Evolutionary conservation across 23 tunicate species (phyloP).

Genomic region (Botrylloides violaceus): DNA sequence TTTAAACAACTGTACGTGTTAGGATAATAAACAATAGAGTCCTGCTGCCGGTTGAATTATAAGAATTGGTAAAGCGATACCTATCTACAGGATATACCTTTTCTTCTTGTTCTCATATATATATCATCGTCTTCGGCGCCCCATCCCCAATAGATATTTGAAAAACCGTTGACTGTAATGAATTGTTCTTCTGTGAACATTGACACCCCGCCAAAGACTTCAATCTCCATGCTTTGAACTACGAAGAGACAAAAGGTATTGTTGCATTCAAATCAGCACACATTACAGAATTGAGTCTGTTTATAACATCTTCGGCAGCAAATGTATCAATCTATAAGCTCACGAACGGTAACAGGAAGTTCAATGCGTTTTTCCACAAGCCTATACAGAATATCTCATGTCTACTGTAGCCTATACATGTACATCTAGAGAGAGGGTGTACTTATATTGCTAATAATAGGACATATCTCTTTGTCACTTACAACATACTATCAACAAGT

Average conservation of each 20-base stretch:
- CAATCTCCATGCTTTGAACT: constrained; percentile 30
- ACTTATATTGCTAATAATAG: too few relatives aligned
- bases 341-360: neutral
- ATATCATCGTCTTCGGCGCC: constrained; percentile 98
- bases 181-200: constrained; percentile 70
- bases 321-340: neutral
- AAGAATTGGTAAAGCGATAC: too few relatives aligned
- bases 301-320: neutral
- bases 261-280: neutral
- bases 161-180: constrained; percentile 75
- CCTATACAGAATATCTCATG: too few relatives aligned
- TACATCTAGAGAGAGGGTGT: too few relatives aligned
- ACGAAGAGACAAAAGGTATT: neutral
- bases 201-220: constrained; percentile 50
- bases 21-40: too few relatives aligned
- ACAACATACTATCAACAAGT: too few relatives aligned
- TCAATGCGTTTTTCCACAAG: too few relatives aligned
- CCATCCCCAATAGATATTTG: constrained; percentile 99
- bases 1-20: too few relatives aligned
- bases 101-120: constrained; percentile 54
- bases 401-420: too few relatives aligned
- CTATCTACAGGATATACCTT: too few relatives aligned
- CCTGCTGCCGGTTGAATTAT: too few relatives aligned
- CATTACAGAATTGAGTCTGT: neutral
- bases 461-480: too few relatives aligned